Evolutionary conservation across 1,140 invertebrate genomes (phyloP).

Genomic region (Chionoecetes opilio): DNA sequence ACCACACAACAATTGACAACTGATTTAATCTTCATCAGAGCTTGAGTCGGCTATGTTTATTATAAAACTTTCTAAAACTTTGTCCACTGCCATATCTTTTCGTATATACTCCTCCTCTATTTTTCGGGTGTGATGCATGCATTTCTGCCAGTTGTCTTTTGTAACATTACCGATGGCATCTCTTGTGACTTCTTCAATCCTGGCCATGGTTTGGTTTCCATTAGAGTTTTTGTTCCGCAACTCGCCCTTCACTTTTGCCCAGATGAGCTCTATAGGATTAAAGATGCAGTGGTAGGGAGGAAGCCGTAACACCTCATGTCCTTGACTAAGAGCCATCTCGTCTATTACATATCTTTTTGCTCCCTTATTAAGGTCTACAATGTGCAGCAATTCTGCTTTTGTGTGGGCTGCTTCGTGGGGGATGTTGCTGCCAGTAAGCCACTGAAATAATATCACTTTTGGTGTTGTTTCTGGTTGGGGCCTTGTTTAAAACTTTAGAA

Average conservation of each 20-base stretch:
- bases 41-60: no score
- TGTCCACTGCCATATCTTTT: no score
- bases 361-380: background rate
- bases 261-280: slow-evolving; percentile 42
- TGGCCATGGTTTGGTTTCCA: background rate
- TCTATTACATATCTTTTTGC: slow-evolving; percentile 38
- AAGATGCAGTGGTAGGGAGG: slow-evolving; percentile 51
- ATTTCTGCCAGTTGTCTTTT: slow-evolving; percentile 46
- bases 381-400: background rate
- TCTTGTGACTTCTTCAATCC: background rate
- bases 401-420: slow-evolving; percentile 12
- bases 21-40: no score
- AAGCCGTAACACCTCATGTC: slow-evolving; percentile 35
- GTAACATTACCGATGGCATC: background rate
- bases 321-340: background rate
- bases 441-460: slow-evolving; percentile 22
- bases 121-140: no score
- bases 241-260: slow-evolving; percentile 34
- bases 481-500: background rate
- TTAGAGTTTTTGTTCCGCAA: background rate
- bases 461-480: background rate
- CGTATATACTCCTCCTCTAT: no score
- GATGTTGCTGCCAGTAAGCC: slow-evolving; percentile 22
- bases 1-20: no score
- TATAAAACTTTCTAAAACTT: no score